A percentile compares a stretch with the other conserved stretches of the same genome.
These are phyloP conservation scores for Parnassius glacialis DNA, from an alignment of 2,888 invertebrate genomes.

Conservation along the genomic window DNA sequence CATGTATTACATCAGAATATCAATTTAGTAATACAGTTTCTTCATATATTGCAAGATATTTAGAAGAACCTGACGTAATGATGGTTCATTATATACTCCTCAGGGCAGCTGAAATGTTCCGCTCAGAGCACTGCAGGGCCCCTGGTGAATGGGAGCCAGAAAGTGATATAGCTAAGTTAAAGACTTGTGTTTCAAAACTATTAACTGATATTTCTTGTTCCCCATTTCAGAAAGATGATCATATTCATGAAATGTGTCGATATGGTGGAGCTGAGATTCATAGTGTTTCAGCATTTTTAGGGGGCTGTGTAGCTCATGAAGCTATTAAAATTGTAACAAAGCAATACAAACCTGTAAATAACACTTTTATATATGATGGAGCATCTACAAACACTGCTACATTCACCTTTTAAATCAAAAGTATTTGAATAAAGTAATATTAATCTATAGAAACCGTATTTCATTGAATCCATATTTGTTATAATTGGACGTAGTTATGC, in stretches of 20 bases:
- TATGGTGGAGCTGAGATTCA: constrained; percentile 98
- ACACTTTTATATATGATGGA: constrained; percentile 97
- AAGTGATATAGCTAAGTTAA: constrained; percentile 93
- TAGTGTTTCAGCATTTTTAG: constrained; percentile 94
- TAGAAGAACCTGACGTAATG: constrained; percentile 92
- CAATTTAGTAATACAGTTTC: constrained; percentile 82
- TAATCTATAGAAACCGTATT: constrained; percentile 6
- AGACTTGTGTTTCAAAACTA: constrained; percentile 86
- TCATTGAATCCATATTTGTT: not conserved
- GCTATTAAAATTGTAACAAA: constrained; percentile 96
- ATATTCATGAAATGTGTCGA: constrained; percentile 96
- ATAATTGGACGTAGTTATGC: too few relatives aligned
- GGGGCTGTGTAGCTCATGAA: constrained; percentile 97
- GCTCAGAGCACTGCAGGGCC: constrained; percentile 91
- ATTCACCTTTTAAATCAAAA: constrained; percentile 84
- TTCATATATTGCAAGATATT: constrained; percentile 82
- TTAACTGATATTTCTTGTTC: constrained; percentile 92
- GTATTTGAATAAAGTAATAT: constrained; percentile 16
- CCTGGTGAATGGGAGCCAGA: constrained; percentile 96
- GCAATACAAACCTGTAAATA: constrained; percentile 97
- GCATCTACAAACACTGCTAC: constrained; percentile 92
- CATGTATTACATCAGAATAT: constrained; percentile 91
- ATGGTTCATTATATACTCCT: constrained; percentile 95
- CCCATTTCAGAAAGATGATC: constrained; percentile 92
- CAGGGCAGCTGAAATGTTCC: constrained; percentile 94